Evolutionary conservation across 2,888 invertebrate species (phyloP).

Genomic region (Oxystoma pomonae): DNA sequence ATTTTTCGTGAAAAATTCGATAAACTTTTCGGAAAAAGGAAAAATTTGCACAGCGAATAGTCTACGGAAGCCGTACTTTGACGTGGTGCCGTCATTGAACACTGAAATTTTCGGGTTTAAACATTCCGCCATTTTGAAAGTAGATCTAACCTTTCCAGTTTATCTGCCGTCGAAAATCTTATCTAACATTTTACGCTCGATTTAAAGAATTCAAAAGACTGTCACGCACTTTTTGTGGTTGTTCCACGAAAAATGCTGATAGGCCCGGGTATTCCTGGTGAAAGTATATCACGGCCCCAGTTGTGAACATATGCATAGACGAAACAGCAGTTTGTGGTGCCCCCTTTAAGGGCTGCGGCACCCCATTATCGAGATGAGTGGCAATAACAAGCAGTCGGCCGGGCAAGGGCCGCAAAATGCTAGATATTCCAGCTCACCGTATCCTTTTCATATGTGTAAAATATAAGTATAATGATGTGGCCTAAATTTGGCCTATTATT

Average conservation of each 20-base stretch:
- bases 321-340: constrained; percentile 52
- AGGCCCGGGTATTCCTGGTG: neutral
- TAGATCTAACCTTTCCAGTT: neutral
- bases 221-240: neutral
- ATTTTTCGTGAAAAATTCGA: constrained; percentile 8
- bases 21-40: neutral
- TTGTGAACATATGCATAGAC: constrained; percentile 46
- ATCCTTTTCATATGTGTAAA: constrained; percentile 51
- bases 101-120: neutral
- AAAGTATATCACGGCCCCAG: neutral
- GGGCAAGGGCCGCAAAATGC: constrained; percentile 56
- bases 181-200: neutral
- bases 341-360: constrained; percentile 57
- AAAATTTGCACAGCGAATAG: neutral
- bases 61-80: neutral
- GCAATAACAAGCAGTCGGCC: constrained; percentile 63
- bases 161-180: neutral
- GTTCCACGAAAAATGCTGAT: neutral
- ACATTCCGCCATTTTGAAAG: neutral
- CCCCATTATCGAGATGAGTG: constrained; percentile 59
- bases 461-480: neutral
- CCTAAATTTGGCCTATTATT: neutral
- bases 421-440: constrained; percentile 53
- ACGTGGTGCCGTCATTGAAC: neutral
- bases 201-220: neutral